Conservation (phyloP, 1,140 invertebrate genomes). For the Euwallacea fornicatus region DNA sequence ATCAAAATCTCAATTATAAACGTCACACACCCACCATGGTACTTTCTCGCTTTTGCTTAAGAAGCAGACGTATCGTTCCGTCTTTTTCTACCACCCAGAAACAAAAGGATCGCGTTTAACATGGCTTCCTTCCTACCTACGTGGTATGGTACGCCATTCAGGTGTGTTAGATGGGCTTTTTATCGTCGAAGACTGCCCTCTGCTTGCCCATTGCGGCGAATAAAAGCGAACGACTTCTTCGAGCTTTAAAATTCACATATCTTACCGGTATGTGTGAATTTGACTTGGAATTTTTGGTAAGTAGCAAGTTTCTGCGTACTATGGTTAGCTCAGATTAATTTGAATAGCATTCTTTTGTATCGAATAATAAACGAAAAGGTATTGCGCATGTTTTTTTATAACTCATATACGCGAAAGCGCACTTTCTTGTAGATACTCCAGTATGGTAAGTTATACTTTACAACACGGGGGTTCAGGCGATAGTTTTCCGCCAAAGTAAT, state of each 20-base stretch:
- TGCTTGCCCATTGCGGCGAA: conserved; percentile 16
- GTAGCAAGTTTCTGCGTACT: no score
- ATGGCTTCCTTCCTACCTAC: conserved; percentile 48
- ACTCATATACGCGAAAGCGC: no score
- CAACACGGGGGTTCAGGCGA: no score
- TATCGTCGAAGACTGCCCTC: conserved; percentile 45
- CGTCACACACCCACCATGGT: conserved; percentile 23
- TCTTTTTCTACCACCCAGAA: conserved; percentile 51
- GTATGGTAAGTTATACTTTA: no score
- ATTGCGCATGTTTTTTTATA: no score
- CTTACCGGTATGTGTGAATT: no score
- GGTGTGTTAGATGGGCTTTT: conserved; percentile 49
- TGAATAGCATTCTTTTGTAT: no score
- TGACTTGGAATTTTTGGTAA: no score
- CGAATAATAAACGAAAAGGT: no score
- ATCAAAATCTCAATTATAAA: conserved; percentile 34
- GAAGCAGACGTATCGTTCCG: conserved; percentile 14
- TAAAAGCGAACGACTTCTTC: not conserved
- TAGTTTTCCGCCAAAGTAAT: no score
- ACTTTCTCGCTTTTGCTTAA: not conserved
- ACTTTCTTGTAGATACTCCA: no score
- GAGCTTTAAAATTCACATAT: not conserved
- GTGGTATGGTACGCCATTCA: conserved; percentile 47
- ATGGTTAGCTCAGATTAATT: no score
- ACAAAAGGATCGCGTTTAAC: conserved; percentile 49